Percentiles rank a stretch among this genome's conserved stretches.
phyloP scores from a whole-genome alignment of 2,888 invertebrate species.

The Parnassius glacialis region DNA sequence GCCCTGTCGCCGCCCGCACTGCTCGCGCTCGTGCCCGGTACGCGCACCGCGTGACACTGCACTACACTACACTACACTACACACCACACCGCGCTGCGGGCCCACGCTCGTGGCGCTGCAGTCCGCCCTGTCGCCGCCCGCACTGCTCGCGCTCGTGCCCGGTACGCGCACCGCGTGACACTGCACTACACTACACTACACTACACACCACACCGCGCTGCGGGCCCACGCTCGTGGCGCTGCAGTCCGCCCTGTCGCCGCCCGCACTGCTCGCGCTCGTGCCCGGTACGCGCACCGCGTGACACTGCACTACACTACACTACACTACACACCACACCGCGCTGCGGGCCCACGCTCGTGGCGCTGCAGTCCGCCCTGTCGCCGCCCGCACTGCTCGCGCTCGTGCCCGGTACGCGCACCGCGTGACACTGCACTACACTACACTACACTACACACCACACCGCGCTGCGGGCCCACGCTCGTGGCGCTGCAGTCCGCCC shows the following conservation, averaged over 20 bases:
- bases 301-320: too few species aligned
- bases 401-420: conserved; percentile 82
- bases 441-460: conserved; percentile 64
- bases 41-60: too few species aligned
- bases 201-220: conserved; percentile 84
- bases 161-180: conserved; percentile 42
- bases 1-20: background rate
- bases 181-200: too few species aligned
- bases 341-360: conserved; percentile 90
- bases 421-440: too few species aligned
- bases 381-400: conserved; percentile 77
- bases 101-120: conserved; percentile 91
- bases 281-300: conserved; percentile 72
- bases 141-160: conserved; percentile 85
- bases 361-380: conserved; percentile 89
- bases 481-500: conserved; percentile 89
- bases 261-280: conserved; percentile 83
- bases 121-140: conserved; percentile 82
- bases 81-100: conserved; percentile 82
- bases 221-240: conserved; percentile 89
- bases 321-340: background rate
- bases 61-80: too few species aligned
- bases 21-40: too few species aligned
- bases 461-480: conserved; percentile 92
- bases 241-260: conserved; percentile 87